phyloP scores from a whole-genome alignment of 92 coral and sea anemone genomes.

The Phymanthus crucifer region DNA sequence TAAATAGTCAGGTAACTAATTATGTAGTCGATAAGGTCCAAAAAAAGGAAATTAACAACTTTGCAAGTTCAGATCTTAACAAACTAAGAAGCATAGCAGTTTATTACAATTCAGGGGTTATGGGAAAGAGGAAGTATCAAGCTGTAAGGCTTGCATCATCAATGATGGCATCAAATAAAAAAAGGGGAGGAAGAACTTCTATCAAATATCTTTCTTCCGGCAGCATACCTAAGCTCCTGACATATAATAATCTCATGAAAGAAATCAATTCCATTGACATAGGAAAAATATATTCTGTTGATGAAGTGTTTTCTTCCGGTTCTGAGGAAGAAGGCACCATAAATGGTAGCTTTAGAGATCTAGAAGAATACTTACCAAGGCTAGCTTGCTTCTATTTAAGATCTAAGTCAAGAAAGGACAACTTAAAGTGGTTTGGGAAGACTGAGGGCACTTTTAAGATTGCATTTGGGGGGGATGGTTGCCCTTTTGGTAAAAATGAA shows the following conservation, averaged over 20 bases:
- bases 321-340: constrained; percentile 55
- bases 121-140: constrained; percentile 72
- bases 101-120: constrained; percentile 65
- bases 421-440: constrained; percentile 77
- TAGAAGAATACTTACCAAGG: constrained; percentile 58
- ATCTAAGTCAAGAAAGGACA: constrained; percentile 37
- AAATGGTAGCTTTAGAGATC: constrained; percentile 62
- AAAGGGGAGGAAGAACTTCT: constrained; percentile 57
- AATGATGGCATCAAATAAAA: constrained; percentile 52
- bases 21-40: constrained; percentile 46
- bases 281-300: constrained; percentile 41
- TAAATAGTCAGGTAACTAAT: constrained; percentile 41
- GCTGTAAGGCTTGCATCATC: constrained; percentile 51
- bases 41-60: constrained; percentile 26
- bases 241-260: constrained; percentile 51
- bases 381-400: constrained; percentile 56
- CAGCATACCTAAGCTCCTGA: constrained; percentile 64
- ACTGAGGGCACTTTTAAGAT: constrained; percentile 68
- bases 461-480: constrained; percentile 75
- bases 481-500: constrained; percentile 72
- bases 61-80: constrained; percentile 46
- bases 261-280: constrained; percentile 63
- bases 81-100: constrained; percentile 58
- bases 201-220: constrained; percentile 54
- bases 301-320: constrained; percentile 37